These are phyloP conservation scores for Drosophila azteca DNA, from an alignment of 1,140 invertebrate genomes.

Conservation along the genomic window DNA sequence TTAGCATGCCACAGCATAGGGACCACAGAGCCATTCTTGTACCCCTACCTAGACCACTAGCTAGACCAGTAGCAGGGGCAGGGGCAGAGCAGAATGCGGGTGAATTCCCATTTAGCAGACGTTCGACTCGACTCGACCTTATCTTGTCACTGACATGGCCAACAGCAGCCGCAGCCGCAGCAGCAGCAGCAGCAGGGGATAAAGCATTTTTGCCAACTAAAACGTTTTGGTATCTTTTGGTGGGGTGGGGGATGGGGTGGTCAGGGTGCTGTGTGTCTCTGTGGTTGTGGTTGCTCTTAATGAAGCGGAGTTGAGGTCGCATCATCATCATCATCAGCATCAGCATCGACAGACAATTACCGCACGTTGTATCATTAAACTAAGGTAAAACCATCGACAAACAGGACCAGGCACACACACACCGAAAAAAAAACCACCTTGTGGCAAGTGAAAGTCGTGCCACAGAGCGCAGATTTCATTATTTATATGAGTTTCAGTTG, in stretches of 20 bases:
- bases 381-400: conserved; percentile 26
- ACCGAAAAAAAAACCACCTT: background rate
- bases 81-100: conserved; percentile 31
- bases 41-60: background rate
- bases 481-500: conserved; percentile 42
- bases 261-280: conserved; percentile 13
- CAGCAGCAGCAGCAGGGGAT: conserved; percentile 24
- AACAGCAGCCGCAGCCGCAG: background rate
- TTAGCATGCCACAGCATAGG: conserved; percentile 28
- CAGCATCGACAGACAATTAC: conserved; percentile 32
- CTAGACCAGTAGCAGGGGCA: conserved; percentile 34
- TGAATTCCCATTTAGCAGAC: conserved; percentile 48
- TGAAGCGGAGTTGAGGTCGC: conserved; percentile 42
- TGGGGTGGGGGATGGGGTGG: background rate
- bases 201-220: conserved; percentile 51
- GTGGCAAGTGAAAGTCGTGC: conserved; percentile 49
- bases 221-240: conserved; percentile 36
- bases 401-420: conserved; percentile 10
- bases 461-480: conserved; percentile 41
- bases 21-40: background rate
- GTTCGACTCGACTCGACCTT: conserved; percentile 35
- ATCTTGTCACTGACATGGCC: conserved; percentile 54
- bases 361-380: conserved; percentile 18
- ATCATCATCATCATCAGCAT: conserved; percentile 8
- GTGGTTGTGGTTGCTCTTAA: conserved; percentile 48